Percentiles rank a stretch among this genome's conserved stretches.
Conservation (phyloP, 2,113 vertebrate genomes). For the Danio rerio region DNA sequence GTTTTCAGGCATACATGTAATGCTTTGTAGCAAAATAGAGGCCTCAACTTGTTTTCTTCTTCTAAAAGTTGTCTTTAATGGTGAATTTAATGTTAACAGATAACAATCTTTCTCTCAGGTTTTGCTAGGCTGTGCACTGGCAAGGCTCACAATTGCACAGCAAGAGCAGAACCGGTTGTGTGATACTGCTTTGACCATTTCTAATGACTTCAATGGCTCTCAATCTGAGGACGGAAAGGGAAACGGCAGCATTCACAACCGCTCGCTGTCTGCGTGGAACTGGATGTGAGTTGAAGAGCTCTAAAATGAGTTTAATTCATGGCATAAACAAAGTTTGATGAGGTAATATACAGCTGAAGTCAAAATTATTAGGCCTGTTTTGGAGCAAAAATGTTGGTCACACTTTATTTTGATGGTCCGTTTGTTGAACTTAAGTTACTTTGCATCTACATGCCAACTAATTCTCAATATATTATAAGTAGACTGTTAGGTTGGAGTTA, state of each 20-base stretch:
- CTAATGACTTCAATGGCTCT: background rate
- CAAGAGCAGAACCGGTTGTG: background rate
- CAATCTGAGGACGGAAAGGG: background rate
- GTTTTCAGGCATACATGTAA: background rate
- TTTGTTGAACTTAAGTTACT: too few species aligned
- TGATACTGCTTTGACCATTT: conserved; percentile 35
- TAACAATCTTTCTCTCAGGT: conserved; percentile 54
- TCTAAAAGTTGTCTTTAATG: background rate
- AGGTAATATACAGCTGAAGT: too few species aligned
- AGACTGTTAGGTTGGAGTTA: too few species aligned
- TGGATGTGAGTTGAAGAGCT: conserved; percentile 69
- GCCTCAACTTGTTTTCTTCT: background rate
- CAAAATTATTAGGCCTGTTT: too few species aligned
- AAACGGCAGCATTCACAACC: conserved; percentile 65
- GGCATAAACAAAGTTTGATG: too few species aligned
- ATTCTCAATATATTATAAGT: too few species aligned
- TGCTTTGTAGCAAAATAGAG: background rate
- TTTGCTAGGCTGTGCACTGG: conserved; percentile 58
- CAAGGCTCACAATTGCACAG: conserved; percentile 32
- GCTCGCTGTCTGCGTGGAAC: conserved; percentile 73
- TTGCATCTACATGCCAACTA: too few species aligned
- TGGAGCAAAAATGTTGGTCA: too few species aligned
- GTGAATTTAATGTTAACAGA: background rate
- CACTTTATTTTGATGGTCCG: too few species aligned
- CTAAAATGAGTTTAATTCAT: background rate